phyloP scores from a whole-genome alignment of 2,113 vertebrate genomes.

The Tiliqua scincoides region DNA sequence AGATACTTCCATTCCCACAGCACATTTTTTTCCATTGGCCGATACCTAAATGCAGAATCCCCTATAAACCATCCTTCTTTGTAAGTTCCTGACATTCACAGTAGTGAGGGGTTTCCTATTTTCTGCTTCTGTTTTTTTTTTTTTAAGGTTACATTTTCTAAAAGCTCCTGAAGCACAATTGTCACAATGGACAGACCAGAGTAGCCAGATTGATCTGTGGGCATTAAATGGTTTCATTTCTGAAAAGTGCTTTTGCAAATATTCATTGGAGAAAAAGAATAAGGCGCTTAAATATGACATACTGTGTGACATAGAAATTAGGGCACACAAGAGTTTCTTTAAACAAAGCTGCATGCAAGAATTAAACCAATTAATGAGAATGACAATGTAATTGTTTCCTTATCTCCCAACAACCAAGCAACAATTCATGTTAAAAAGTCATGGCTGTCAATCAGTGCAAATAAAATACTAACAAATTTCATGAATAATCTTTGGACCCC shows the following conservation, averaged over 20 bases:
- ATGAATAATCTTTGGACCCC: conserved; percentile 45
- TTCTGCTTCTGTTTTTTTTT: conserved; percentile 9
- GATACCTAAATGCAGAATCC: background rate
- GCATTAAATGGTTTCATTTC: conserved; percentile 39
- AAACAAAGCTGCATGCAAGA: conserved; percentile 44
- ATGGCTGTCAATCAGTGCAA: conserved; percentile 49
- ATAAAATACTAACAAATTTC: conserved; percentile 51
- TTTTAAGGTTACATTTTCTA: background rate
- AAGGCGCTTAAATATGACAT: conserved; percentile 13
- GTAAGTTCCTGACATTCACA: conserved; percentile 8
- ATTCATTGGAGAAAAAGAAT: conserved; percentile 43
- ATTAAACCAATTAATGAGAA: conserved; percentile 49
- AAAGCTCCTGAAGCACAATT: conserved; percentile 23
- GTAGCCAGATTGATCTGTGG: background rate
- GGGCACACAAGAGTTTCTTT: conserved; percentile 4
- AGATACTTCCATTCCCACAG: background rate
- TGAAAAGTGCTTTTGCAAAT: conserved; percentile 40
- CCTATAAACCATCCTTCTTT: conserved; percentile 1
- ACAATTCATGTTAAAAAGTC: conserved; percentile 48
- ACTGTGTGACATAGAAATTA: background rate
- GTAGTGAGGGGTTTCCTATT: background rate
- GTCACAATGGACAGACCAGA: conserved; percentile 2
- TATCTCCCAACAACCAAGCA: conserved; percentile 32
- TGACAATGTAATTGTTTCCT: conserved; percentile 54
- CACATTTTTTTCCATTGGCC: conserved; percentile 15